Percentiles rank a stretch among this genome's conserved stretches.
Evolutionary conservation across 2,888 invertebrate genomes (phyloP).

Genomic region (Aspidiotus destructor): DNA sequence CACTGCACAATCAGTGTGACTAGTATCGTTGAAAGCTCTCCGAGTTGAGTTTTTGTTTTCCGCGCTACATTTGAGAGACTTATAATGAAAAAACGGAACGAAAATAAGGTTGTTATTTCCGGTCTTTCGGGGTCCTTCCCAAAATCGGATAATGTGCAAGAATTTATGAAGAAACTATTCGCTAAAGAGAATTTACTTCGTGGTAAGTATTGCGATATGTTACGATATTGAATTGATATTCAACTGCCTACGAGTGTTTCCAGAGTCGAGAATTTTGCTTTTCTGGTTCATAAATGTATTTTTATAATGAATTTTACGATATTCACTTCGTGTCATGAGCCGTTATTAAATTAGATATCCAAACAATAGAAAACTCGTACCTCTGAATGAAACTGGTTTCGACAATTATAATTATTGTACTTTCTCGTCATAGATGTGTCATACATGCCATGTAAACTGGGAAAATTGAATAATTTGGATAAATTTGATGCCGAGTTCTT

Average conservation of each 20-base stretch:
- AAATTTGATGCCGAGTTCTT: slow-evolving; percentile 46
- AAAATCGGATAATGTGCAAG: slow-evolving; percentile 26
- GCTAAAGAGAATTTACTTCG: slow-evolving; percentile 20
- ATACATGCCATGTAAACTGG: slow-evolving; percentile 35
- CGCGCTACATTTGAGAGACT: no score
- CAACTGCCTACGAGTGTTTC: no score
- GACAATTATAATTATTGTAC: no score
- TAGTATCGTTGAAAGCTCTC: no score
- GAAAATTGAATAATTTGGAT: slow-evolving; percentile 41
- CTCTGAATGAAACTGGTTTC: no score
- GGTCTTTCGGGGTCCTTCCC: slow-evolving; percentile 21
- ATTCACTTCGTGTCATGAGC: not conserved
- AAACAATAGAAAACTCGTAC: no score
- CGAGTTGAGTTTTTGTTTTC: no score
- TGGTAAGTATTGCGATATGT: slow-evolving; percentile 3
- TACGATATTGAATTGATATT: not conserved
- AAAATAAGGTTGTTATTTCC: slow-evolving; percentile 24
- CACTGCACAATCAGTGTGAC: no score
- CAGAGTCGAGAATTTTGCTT: not conserved
- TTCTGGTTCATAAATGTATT: not conserved
- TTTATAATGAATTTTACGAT: not conserved
- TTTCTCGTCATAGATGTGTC: slow-evolving; percentile 9
- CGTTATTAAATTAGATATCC: no score
- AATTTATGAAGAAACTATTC: slow-evolving; percentile 20
- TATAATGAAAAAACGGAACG: slow-evolving; percentile 7